Evolutionary conservation across 2,797 vertebrate species (phyloP).

Genomic region (Cheirogaleus major): DNA sequence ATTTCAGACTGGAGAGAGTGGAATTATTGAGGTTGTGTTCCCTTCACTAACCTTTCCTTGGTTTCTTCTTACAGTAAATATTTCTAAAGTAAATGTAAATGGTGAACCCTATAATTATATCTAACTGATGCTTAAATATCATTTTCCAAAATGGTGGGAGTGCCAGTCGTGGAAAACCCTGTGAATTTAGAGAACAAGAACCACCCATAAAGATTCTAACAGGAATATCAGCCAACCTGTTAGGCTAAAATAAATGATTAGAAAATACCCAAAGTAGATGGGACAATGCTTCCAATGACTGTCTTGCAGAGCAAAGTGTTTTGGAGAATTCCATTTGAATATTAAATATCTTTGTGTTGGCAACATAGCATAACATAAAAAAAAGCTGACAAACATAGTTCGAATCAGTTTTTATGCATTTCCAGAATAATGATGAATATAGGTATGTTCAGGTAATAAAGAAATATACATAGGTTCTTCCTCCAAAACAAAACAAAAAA

Average conservation of each 20-base stretch:
- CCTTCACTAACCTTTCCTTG: not conserved
- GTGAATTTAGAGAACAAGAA: not conserved
- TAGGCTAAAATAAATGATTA: not conserved
- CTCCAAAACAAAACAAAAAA: not conserved
- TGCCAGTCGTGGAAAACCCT: not conserved
- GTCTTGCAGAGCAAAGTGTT: not conserved
- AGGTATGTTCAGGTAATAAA: not conserved
- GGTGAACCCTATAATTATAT: not conserved
- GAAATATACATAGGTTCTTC: not conserved
- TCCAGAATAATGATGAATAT: not conserved
- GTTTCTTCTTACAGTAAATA: not conserved
- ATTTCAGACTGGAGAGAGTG: not conserved
- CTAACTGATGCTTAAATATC: not conserved
- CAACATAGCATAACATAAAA: not conserved
- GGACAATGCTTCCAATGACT: not conserved
- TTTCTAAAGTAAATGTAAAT: not conserved
- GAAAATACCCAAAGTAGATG: not conserved
- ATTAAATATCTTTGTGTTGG: not conserved
- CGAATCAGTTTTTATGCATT: not conserved
- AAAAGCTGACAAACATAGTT: not conserved
- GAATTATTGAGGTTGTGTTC: not conserved
- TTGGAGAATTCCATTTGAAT: conserved; percentile 6
- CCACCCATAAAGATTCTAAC: not conserved
- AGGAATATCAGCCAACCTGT: not conserved
- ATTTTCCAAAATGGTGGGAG: not conserved